Evolutionary conservation across 2,888 invertebrate species (phyloP).

Genomic region (Diplolepis rosae): DNA sequence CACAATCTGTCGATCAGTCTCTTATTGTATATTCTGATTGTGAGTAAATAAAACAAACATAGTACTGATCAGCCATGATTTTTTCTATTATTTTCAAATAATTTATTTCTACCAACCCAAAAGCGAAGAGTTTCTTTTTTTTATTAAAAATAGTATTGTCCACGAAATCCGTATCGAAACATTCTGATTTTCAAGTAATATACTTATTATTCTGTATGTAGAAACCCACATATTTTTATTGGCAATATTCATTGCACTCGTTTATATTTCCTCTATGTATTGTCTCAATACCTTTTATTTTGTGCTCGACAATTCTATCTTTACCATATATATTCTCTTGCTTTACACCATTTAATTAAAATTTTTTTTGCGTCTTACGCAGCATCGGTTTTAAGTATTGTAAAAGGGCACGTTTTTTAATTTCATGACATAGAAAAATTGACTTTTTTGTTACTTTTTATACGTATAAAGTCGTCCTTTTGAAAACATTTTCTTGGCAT

Average conservation of each 20-base stretch:
- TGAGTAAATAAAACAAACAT: not conserved
- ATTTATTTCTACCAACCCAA: slow-evolving; percentile 2
- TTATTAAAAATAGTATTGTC: slow-evolving; percentile 30
- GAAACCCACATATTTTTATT: slow-evolving; percentile 1
- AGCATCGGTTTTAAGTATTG: slow-evolving; percentile 9
- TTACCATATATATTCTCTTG: not conserved
- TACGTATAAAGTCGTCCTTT: slow-evolving; percentile 8
- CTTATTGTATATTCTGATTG: too few species aligned
- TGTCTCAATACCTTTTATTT: not conserved
- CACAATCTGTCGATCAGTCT: not conserved
- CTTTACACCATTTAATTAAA: slow-evolving; percentile 7
- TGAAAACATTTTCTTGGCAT: not conserved
- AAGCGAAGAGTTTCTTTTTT: not conserved
- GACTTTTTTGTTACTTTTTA: slow-evolving; percentile 16
- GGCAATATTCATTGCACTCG: slow-evolving; percentile 12
- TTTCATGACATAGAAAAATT: slow-evolving; percentile 26
- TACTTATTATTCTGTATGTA: not conserved
- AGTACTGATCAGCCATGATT: not conserved
- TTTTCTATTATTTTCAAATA: not conserved
- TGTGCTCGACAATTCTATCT: slow-evolving; percentile 1
- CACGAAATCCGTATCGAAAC: slow-evolving; percentile 13
- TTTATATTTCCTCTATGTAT: not conserved
- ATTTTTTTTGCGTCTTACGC: slow-evolving; percentile 23
- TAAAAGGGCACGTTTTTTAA: slow-evolving; percentile 21
- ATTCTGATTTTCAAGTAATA: not conserved